Evolutionary conservation across 2,113 vertebrate genomes (phyloP).

Genomic region (Leuciscus idus): DNA sequence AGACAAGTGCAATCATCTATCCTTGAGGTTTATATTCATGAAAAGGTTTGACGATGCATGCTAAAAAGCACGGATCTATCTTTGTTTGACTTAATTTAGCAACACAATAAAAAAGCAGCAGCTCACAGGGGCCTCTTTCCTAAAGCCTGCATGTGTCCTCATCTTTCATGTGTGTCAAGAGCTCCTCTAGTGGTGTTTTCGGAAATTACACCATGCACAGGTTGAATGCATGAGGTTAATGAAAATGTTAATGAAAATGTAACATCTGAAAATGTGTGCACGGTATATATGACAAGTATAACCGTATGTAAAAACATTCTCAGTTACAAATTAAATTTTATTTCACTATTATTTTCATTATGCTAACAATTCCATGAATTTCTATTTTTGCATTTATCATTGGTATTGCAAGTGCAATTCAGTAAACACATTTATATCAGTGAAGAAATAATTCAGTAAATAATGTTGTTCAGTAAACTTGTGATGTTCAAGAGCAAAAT

Average conservation of each 20-base stretch:
- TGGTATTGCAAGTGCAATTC: neutral
- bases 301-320: neutral
- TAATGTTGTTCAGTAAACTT: no score
- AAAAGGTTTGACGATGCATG: constrained; percentile 1
- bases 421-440: neutral
- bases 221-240: neutral
- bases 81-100: neutral
- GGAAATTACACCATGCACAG: neutral
- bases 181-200: constrained; percentile 42
- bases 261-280: neutral
- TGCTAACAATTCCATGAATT: neutral
- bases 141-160: neutral
- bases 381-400: neutral
- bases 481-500: neutral
- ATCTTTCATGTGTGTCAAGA: constrained; percentile 32
- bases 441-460: neutral
- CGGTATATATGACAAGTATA: neutral
- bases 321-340: neutral
- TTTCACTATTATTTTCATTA: neutral
- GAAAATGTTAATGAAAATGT: no score
- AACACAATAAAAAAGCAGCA: neutral
- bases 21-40: neutral
- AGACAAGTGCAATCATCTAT: neutral
- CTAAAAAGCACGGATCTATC: neutral
- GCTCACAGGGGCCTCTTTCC: neutral